Evolutionary conservation across 2,113 vertebrate genomes (phyloP).

Genomic region (Oreocharis arfaki): DNA sequence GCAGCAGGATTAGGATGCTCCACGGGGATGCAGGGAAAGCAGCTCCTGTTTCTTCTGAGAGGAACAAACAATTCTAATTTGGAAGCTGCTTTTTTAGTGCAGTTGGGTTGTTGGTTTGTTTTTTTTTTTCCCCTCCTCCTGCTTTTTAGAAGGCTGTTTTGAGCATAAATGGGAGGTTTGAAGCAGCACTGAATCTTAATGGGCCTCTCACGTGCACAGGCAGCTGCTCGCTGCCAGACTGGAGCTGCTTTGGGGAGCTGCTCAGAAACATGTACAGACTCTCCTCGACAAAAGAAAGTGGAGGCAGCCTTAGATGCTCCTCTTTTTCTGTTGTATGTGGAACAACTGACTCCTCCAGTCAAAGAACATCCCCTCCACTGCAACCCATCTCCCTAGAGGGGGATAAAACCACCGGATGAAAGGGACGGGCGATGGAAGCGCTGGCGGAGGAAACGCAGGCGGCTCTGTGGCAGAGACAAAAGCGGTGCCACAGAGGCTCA

Average conservation of each 20-base stretch:
- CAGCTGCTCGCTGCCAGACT: slow-evolving; percentile 21
- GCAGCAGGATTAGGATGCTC: background rate
- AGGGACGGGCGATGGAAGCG: background rate
- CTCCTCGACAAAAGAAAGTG: background rate
- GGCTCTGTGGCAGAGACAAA: background rate
- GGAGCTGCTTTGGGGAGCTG: background rate
- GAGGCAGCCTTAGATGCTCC: background rate
- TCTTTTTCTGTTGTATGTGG: background rate
- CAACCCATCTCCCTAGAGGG: background rate
- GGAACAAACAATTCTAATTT: background rate
- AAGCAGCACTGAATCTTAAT: slow-evolving; percentile 22
- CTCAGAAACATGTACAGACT: background rate
- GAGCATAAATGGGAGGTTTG: background rate
- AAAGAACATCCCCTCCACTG: background rate
- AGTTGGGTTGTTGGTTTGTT: background rate
- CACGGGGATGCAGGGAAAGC: background rate
- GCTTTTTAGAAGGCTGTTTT: background rate
- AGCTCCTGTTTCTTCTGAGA: background rate
- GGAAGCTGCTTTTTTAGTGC: background rate
- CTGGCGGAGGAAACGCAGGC: background rate
- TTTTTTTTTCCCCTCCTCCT: background rate
- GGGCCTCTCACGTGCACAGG: background rate
- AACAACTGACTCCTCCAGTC: background rate
- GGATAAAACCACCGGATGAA: background rate
- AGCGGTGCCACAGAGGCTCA: rapidly evolving